phyloP scores from a whole-genome alignment of 2,888 invertebrate genomes.

The Brenthis ino region DNA sequence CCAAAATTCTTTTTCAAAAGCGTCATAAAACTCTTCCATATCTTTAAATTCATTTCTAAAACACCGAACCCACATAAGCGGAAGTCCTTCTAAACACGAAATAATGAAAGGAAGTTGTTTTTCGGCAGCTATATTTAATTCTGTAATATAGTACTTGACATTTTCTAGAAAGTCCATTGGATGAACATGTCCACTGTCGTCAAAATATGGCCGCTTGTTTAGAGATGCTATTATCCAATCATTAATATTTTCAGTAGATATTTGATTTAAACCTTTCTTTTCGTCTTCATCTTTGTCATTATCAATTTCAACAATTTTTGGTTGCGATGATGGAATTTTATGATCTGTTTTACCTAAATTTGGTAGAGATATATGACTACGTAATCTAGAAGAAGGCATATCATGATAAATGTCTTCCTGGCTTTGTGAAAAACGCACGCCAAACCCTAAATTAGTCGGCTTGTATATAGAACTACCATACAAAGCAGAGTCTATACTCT shows the following conservation, averaged over 20 bases:
- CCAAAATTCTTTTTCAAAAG: constrained; percentile 77
- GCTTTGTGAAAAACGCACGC: constrained; percentile 74
- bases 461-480: constrained; percentile 68
- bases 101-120: constrained; percentile 72
- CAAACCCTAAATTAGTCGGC: constrained; percentile 70
- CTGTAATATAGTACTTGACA: constrained; percentile 69
- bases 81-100: constrained; percentile 73
- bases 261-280: constrained; percentile 51
- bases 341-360: constrained; percentile 71
- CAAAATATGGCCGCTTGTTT: constrained; percentile 71
- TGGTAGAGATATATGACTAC: constrained; percentile 77
- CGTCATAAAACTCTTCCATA: constrained; percentile 62
- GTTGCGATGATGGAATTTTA: constrained; percentile 55
- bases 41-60: constrained; percentile 69
- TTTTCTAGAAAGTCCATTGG: constrained; percentile 77
- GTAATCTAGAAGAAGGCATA: constrained; percentile 73
- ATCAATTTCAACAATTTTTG: constrained; percentile 70
- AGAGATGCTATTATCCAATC: constrained; percentile 72
- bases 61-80: constrained; percentile 76
- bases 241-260: constrained; percentile 66
- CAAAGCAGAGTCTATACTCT: constrained; percentile 55
- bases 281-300: constrained; percentile 58
- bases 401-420: constrained; percentile 73
- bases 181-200: constrained; percentile 70
- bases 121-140: constrained; percentile 65